Evolutionary conservation across 1,140 invertebrate genomes (phyloP).

Genomic region (Dreissena rostriformis): DNA sequence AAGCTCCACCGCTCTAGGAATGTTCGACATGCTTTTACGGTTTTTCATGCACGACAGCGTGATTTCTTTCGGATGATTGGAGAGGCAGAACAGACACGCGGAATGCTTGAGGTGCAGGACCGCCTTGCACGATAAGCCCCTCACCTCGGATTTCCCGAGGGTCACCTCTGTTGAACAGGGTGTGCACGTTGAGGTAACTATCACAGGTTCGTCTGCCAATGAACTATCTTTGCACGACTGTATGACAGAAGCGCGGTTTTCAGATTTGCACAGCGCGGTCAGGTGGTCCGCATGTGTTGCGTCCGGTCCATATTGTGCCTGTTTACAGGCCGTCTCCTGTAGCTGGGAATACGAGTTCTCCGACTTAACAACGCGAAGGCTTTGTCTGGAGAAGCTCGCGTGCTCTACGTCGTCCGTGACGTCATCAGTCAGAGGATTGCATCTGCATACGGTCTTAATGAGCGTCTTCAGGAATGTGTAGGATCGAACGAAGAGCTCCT

Average conservation of each 20-base stretch:
- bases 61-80: constrained; percentile 41
- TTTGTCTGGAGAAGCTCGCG: neutral
- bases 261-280: neutral
- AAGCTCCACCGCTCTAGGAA: neutral
- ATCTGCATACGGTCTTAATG: neutral
- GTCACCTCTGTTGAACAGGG: neutral
- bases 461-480: neutral
- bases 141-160: neutral
- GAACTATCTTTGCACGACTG: neutral
- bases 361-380: neutral
- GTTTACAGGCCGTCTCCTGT: neutral
- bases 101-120: constrained; percentile 34
- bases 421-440: neutral
- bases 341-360: neutral
- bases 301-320: neutral
- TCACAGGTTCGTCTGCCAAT: neutral
- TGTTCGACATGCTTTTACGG: constrained; percentile 14
- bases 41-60: constrained; percentile 12
- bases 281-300: neutral
- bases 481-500: constrained; percentile 61
- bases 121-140: neutral
- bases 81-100: constrained; percentile 41
- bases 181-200: neutral
- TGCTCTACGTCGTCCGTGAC: neutral
- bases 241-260: neutral